A percentile compares a stretch with the other conserved stretches of the same genome.
Evolutionary conservation across 2,113 vertebrate genomes (phyloP).

Genomic region (Zosterops hypoxanthus): DNA sequence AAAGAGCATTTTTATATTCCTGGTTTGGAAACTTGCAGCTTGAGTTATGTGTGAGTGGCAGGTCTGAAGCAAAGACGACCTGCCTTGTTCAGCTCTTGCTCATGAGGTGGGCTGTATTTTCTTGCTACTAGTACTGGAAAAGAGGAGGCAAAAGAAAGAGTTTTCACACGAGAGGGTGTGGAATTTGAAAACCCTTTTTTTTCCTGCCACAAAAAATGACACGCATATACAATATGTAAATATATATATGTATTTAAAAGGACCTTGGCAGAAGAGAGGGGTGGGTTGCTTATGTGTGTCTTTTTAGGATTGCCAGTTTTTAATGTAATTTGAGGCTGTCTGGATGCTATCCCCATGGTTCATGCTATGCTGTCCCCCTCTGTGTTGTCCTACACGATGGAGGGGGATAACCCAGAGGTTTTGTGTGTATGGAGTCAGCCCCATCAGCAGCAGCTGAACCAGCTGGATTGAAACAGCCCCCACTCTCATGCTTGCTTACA

Average conservation of each 20-base stretch:
- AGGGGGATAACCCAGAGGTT: accelerated
- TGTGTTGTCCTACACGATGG: accelerated
- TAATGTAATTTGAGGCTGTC: not conserved
- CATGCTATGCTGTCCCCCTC: not conserved
- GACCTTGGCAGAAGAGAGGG: not conserved
- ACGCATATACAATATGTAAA: not conserved
- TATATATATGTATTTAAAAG: not conserved
- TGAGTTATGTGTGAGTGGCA: not conserved
- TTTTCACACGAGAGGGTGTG: not conserved
- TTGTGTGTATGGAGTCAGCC: accelerated
- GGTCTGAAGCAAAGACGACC: slow-evolving; percentile 6
- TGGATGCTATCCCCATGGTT: not conserved
- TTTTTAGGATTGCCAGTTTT: not conserved
- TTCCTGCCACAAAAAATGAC: not conserved
- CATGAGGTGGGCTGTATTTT: not conserved
- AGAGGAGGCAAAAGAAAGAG: not conserved
- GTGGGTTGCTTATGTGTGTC: not conserved
- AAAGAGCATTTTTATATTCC: not conserved
- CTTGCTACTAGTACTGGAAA: not conserved
- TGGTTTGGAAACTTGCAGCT: not conserved
- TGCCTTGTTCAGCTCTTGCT: not conserved
- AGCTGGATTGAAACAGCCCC: not conserved
- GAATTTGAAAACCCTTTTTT: slow-evolving; percentile 2
- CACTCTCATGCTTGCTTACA: not conserved
- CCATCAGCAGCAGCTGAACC: accelerated